Evolutionary conservation across 1,140 invertebrate species (phyloP).

Genomic region (Ceratitis capitata): DNA sequence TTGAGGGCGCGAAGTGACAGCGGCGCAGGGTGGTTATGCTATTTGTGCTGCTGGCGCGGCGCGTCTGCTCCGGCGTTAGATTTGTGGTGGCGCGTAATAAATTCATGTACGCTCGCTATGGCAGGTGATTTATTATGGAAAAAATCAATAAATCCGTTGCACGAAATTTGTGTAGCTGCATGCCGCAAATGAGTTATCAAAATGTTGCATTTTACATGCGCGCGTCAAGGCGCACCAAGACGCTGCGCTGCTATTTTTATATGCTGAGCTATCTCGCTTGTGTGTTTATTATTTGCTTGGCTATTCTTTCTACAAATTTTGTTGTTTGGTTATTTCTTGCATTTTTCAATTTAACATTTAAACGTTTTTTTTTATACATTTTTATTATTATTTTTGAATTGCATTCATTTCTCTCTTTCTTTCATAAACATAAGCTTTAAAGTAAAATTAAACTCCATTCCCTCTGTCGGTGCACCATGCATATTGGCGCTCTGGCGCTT

Average conservation of each 20-base stretch:
- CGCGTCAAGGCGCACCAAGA: no score
- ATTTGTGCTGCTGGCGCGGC: not conserved
- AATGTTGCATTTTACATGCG: not conserved
- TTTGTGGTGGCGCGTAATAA: conserved; percentile 29
- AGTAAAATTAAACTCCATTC: no score
- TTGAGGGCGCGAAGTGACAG: not conserved
- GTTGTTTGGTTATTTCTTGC: no score
- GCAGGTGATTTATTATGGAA: conserved; percentile 27
- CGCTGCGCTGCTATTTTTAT: no score
- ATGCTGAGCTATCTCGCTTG: not conserved
- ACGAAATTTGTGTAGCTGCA: not conserved
- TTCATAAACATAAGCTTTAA: no score
- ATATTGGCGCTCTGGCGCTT: not conserved
- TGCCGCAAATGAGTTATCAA: conserved; percentile 33
- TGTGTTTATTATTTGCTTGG: not conserved
- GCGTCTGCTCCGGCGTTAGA: not conserved
- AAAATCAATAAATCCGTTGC: conserved; percentile 34
- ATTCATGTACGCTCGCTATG: not conserved
- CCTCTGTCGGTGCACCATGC: no score
- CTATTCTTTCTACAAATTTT: not conserved
- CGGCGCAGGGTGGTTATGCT: no score
- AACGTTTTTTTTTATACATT: no score
- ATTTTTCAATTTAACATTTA: no score
- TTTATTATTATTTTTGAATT: not conserved
- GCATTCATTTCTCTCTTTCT: not conserved